Base-by-base conservation (phyloP, 2,888 invertebrate genomes). In the Cryptocheilus praepositus region DNA sequence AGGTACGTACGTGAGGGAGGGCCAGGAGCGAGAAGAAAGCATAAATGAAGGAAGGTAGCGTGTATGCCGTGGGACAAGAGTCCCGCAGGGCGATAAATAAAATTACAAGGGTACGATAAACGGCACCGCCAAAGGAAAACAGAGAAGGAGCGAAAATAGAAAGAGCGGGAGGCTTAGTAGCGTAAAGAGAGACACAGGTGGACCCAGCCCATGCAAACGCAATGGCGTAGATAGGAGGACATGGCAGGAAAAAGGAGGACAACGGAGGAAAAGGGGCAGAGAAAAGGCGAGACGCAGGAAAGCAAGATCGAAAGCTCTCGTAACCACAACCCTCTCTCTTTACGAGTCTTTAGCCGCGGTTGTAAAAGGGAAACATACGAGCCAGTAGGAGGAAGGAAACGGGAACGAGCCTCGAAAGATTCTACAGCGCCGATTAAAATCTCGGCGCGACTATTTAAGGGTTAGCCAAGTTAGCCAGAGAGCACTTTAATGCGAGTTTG, bases 391-490 rank as follows among this genome's bases (percentile, higher is more conserved):
- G 3, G 36, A 44, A 65, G 18, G 52, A 52, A 69, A 62, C 54
- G 54, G 11, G 36, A 36, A 22, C 44, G 56, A 56, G 22, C 49
- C 22, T 56, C 46, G 58, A 65, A 63, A 63, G 70, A 58, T 66
- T 53, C 61, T 46, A 44, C 43, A 22, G 64, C 36, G 63, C 55
- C 73, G 76, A 79, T 79, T 76, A 77, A 77, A 74, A 79, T 79
- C 76, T 79, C 70, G 67, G 44, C 49, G 46, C 46, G 64, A 63
- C 53, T 46, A 53, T 67, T 55, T 54, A 63, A 59, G 36, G 59
- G 45, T 19, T 25, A 58, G 58, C 58, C 46, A 22, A 25, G 58
- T 57, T 43, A 51, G 16, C 22, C 22, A 55, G 61, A 57, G 61
- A 60, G 60, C 73, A 70, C 71, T 71, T 65, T 73, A 76, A 73